Percentiles rank a stretch among this genome's conserved stretches.
phyloP scores from a whole-genome alignment of 1,140 invertebrate species.

The Drosophila mauritiana region DNA sequence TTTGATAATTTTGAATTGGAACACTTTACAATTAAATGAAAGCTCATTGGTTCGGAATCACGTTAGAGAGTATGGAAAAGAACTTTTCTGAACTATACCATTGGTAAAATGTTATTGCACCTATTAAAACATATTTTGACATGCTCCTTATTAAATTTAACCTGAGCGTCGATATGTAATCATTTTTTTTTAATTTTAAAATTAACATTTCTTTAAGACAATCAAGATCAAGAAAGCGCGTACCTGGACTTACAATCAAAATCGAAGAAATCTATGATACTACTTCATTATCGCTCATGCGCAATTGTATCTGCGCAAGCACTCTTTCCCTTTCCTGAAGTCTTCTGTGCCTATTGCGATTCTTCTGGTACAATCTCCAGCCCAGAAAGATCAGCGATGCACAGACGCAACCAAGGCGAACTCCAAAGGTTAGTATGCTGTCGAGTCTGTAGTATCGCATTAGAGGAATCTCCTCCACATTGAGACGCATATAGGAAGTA shows the following conservation, averaged over 20 bases:
- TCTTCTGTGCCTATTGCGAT: background rate
- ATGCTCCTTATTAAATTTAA: no score
- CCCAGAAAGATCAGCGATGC: conserved; percentile 12
- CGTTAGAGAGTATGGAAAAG: background rate
- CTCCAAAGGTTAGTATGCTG: conserved; percentile 1
- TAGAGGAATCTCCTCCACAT: conserved; percentile 43
- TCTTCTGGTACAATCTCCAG: background rate
- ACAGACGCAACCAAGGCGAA: conserved; percentile 21
- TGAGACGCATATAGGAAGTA: conserved; percentile 81
- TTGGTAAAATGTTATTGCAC: no score
- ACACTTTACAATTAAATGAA: background rate
- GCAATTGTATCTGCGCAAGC: background rate
- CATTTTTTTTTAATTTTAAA: no score
- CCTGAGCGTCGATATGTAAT: no score
- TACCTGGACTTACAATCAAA: background rate
- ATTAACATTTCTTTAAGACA: background rate
- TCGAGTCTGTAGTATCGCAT: conserved; percentile 42
- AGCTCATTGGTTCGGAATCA: background rate
- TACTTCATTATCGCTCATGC: background rate
- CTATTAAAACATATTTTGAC: no score
- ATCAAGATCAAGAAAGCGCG: background rate
- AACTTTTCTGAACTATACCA: background rate
- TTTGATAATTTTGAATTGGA: background rate
- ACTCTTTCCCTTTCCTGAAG: background rate
- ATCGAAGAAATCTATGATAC: background rate